Evolutionary conservation across 2,797 vertebrate species (phyloP).

Genomic region (Aldrovandia affinis): DNA sequence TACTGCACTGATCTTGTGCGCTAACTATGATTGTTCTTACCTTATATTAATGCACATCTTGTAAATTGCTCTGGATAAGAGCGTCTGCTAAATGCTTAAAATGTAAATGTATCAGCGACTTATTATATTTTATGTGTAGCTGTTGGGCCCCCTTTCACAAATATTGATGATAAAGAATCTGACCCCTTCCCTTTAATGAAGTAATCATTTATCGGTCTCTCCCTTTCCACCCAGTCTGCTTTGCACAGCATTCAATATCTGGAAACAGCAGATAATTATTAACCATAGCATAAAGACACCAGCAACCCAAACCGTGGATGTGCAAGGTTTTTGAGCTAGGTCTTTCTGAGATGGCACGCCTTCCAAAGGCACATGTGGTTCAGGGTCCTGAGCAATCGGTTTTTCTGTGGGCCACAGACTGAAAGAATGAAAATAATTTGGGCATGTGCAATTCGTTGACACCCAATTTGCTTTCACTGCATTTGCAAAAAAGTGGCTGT

Average conservation of each 20-base stretch:
- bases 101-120: no score
- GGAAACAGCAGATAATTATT: not conserved
- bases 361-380: constrained; percentile 42
- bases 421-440: constrained; percentile 35
- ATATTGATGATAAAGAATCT: not conserved
- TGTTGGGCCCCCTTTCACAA: not conserved
- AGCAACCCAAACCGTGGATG: not conserved
- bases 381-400: constrained; percentile 34
- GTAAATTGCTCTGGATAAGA: no score
- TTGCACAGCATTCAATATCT: not conserved
- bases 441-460: constrained; percentile 35
- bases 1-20: no score
- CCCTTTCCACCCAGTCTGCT: not conserved
- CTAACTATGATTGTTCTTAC: no score
- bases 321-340: not conserved
- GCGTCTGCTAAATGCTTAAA: no score
- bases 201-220: not conserved
- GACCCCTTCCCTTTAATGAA: not conserved
- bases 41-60: no score
- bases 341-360: not conserved
- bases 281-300: not conserved
- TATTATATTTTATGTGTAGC: not conserved
- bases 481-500: no score
- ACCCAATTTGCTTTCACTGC: no score
- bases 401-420: constrained; percentile 25